Evolutionary conservation across 1,140 invertebrate genomes (phyloP).

Genomic region (Zaprionus tsacasi): DNA sequence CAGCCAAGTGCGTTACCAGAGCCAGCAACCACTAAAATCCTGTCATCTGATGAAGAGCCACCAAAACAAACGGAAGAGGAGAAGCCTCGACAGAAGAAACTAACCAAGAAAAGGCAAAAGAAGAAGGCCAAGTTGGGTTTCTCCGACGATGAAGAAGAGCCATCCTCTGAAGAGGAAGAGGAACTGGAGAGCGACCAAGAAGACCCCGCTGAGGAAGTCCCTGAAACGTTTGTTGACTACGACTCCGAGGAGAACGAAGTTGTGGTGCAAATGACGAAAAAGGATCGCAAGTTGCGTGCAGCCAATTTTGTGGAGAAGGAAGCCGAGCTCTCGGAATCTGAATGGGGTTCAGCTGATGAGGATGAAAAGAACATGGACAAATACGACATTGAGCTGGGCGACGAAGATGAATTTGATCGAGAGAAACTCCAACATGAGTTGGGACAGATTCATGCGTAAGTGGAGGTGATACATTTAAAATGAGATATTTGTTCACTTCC

Average conservation of each 20-base stretch:
- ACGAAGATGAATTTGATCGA: slow-evolving; percentile 89
- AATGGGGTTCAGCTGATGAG: slow-evolving; percentile 90
- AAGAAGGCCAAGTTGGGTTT: slow-evolving; percentile 77
- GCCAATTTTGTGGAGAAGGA: slow-evolving; percentile 92
- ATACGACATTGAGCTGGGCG: slow-evolving; percentile 89
- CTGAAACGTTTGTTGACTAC: slow-evolving; percentile 86
- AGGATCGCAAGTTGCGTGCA: slow-evolving; percentile 85
- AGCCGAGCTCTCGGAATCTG: slow-evolving; percentile 93
- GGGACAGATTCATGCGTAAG: slow-evolving; percentile 88
- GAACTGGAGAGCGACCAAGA: slow-evolving; percentile 71
- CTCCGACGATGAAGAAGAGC: slow-evolving; percentile 76
- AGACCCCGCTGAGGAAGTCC: slow-evolving; percentile 80
- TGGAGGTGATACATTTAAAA: neutral
- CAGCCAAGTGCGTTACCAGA: slow-evolving; percentile 11
- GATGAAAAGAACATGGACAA: slow-evolving; percentile 89
- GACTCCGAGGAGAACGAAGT: slow-evolving; percentile 90
- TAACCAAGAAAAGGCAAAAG: slow-evolving; percentile 69
- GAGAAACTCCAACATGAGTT: slow-evolving; percentile 87
- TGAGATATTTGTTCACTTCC: neutral
- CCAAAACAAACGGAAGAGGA: slow-evolving; percentile 2
- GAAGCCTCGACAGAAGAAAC: slow-evolving; percentile 62
- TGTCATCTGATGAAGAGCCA: slow-evolving; percentile 85
- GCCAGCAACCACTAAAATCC: slow-evolving; percentile 52
- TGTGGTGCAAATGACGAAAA: slow-evolving; percentile 84
- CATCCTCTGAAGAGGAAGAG: slow-evolving; percentile 72